Base-by-base conservation (phyloP, 2,888 invertebrate genomes). In the Griposia aprilina region DNA sequence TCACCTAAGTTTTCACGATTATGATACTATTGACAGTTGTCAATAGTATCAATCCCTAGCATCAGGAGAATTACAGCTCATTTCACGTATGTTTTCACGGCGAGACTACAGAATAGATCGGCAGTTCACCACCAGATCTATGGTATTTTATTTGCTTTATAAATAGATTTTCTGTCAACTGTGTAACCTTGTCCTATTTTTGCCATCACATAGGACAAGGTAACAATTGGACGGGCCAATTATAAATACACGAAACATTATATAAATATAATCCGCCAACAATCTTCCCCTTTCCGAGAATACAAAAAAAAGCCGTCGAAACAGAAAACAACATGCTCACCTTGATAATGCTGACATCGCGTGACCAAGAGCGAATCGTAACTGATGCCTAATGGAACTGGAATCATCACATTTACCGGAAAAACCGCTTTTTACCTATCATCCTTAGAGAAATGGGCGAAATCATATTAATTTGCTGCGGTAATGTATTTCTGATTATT, bases 361-460 rank as follows among this genome's bases (percentile, higher is more conserved):
- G 96, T 96, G 96, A 94, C 94, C 89, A 83, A 90, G 93, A 95
- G 93, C 93, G 93, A 95, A 96, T 94, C 93, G 94, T 94, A 94
- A 95, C 96, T 92, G 95, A 95, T 94, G 94, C 94, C 93, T 96
- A 96, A 96, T 96, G 96, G 95, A 95, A 94, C 92, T 90, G 90
- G 93, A 88, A 95, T 96, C 96, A 96, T 95, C 96, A 95, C 93
- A 93, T 95, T 95, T 94, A 93, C 94, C 91, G 92, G 92, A 92
- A 92, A 84, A 94, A 93, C 91, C 89, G 92, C 92, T 93, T 94
- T 94, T 93, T 94, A 94, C 93, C 91, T 93, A 95, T 94, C 94
- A 94, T 94, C 93, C 91, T 92, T 90, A 91, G 91, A 93, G 91
- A 92, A 94, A 94, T 92, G 89, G 89, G 85, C 88, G 87, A 91